Base-by-base conservation (phyloP, 2,113 vertebrate genomes). In the Leiothrix lutea region DNA sequence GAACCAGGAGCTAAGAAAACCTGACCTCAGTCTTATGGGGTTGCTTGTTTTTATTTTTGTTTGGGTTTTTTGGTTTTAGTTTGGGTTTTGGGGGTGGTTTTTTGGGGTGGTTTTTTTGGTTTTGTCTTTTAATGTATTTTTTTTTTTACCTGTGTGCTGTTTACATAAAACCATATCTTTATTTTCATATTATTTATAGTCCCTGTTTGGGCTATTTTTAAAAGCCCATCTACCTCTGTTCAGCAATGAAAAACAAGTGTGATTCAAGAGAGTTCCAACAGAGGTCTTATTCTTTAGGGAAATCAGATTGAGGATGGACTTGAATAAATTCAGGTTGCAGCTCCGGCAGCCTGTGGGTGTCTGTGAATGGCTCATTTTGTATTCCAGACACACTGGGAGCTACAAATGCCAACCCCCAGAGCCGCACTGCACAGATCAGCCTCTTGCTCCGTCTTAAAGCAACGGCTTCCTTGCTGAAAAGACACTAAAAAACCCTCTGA, bases 231-330 rank as follows among this genome's bases (percentile, higher is more conserved):
- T 90, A 94, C 94, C 96, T 98, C 95, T 96, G 92, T 94, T 98
- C 95, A 98, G 98, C 97, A 95, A 97, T 89, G 97, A 97, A 97
- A 97, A 98, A 98, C 97, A 98, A 98, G 97, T 92, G 92, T 97
- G 98, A 98, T 98, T 98, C 98, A 98, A 98, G 97, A 90, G 95
- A 97, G 96, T 97, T 98, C 97, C 98, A 98, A 98, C 97, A 98
- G 98, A 98, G 97, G 95, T 86, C 97, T 96, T 97, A 98, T 99
- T 99, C 98, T 99, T 98, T 80, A 86, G 95, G 96, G 97, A 98
- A 98, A 98, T 98, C 97, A 94, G 97, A 91, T 98, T 96, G 96
- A 90, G 97, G 90, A 96, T 98, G 97, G 98, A 95, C 97, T 94
- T 97, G 98, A 98, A 98, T 98, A 97, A 97, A 97, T 96, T 95